Percentiles rank a stretch among this genome's conserved stretches.
Evolutionary conservation across 2,113 vertebrate species (phyloP).

Genomic region (Ariopsis seemanni): DNA sequence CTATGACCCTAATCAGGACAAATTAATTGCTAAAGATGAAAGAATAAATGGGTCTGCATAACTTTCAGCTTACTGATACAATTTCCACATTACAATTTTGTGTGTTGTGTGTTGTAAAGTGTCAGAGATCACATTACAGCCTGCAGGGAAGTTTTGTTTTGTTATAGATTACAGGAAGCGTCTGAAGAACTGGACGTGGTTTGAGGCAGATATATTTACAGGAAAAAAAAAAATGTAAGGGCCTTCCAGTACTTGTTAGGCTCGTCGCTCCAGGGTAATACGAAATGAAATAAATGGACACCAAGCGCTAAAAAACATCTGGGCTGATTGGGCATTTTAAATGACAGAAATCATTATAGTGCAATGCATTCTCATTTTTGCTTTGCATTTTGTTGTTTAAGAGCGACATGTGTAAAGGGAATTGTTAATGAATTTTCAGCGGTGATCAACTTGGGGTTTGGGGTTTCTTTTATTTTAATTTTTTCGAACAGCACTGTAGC

Average conservation of each 20-base stretch:
- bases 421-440: slow-evolving; percentile 37
- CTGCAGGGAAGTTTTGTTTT: background rate
- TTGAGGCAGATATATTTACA: background rate
- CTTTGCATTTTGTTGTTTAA: background rate
- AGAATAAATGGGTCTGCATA: background rate
- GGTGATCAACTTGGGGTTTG: background rate
- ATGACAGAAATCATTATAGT: background rate
- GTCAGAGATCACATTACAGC: background rate
- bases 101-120: background rate
- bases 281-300: background rate
- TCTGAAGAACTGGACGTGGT: background rate
- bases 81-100: background rate
- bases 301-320: background rate
- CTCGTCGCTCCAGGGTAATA: background rate
- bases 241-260: background rate
- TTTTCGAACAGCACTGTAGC: background rate
- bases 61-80: background rate
- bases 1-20: background rate
- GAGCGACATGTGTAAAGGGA: background rate
- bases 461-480: too few relatives aligned
- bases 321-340: background rate
- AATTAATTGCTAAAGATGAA: background rate
- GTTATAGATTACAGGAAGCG: background rate
- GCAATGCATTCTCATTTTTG: background rate
- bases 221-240: background rate